Conservation (phyloP, 2,888 invertebrate species). For the Mamestra brassicae region DNA sequence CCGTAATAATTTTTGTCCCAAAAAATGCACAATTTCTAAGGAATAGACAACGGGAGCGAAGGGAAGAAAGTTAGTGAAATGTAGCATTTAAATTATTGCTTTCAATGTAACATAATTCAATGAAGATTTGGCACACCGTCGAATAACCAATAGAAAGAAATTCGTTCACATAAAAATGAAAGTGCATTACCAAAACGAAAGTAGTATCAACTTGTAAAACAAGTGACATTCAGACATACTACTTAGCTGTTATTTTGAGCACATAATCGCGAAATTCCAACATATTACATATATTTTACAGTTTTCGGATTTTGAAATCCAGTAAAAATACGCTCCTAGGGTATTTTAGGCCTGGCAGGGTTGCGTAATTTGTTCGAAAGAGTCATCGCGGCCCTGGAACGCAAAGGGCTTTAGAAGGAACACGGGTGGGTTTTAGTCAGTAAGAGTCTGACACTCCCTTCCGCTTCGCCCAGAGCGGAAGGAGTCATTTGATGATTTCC, state of each 20-base stretch:
- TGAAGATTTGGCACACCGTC: not conserved
- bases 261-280: constrained; percentile 6
- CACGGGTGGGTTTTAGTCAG: no score
- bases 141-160: constrained; percentile 20
- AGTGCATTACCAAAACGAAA: constrained; percentile 40
- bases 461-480: no score
- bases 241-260: constrained; percentile 12
- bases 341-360: no score
- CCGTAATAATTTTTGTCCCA: not conserved
- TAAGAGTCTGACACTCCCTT: no score
- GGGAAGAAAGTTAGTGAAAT: not conserved
- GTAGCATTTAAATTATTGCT: no score
- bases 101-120: not conserved
- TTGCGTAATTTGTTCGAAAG: no score
- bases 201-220: constrained; percentile 20
- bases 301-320: not conserved
- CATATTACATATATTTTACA: not conserved
- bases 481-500: no score
- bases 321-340: not conserved
- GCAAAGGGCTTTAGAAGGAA: no score
- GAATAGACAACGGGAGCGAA: no score
- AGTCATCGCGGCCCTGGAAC: no score
- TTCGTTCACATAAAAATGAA: constrained; percentile 42
- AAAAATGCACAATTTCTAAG: not conserved
- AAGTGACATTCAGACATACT: constrained; percentile 37